Percentiles rank a stretch among this genome's conserved stretches.
Conservation (phyloP, 2,797 vertebrate species). For the Steatocranus sp. region DNA sequence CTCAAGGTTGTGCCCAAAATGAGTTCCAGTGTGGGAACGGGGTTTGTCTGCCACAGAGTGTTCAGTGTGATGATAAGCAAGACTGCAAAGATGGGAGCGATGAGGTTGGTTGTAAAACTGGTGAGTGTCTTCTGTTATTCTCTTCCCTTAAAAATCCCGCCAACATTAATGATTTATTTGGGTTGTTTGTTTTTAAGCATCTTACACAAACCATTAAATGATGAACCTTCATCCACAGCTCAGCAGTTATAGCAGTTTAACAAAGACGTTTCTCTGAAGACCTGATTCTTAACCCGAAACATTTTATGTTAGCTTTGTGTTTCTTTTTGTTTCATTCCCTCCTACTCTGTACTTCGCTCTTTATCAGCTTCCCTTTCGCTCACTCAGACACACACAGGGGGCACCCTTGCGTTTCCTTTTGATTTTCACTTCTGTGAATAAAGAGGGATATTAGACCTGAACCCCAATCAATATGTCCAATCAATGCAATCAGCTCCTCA, state of each 20-base stretch:
- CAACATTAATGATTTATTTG: background rate
- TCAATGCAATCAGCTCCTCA: constrained; percentile 64
- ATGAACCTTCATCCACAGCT: constrained; percentile 3
- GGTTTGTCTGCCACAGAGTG: constrained; percentile 61
- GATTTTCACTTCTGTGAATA: constrained; percentile 63
- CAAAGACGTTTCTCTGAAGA: background rate
- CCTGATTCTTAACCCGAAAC: background rate
- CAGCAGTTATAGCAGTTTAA: background rate
- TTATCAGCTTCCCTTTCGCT: constrained; percentile 32
- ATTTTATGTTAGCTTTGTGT: background rate
- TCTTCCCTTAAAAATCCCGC: background rate
- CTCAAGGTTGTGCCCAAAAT: constrained; percentile 61
- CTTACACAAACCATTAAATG: constrained; percentile 14
- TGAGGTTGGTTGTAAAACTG: constrained; percentile 66
- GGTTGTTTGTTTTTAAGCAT: background rate
- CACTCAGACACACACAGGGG: background rate
- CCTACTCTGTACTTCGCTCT: background rate
- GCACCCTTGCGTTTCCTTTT: constrained; percentile 38
- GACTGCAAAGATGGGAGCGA: constrained; percentile 78
- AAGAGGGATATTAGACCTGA: constrained; percentile 61
- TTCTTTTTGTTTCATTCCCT: background rate
- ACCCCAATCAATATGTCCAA: constrained; percentile 62
- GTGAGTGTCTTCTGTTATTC: constrained; percentile 39
- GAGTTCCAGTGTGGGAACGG: constrained; percentile 71
- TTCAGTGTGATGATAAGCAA: constrained; percentile 63